phyloP scores from a whole-genome alignment of 2,888 invertebrate genomes.

The Torymus aiolomorphi region DNA sequence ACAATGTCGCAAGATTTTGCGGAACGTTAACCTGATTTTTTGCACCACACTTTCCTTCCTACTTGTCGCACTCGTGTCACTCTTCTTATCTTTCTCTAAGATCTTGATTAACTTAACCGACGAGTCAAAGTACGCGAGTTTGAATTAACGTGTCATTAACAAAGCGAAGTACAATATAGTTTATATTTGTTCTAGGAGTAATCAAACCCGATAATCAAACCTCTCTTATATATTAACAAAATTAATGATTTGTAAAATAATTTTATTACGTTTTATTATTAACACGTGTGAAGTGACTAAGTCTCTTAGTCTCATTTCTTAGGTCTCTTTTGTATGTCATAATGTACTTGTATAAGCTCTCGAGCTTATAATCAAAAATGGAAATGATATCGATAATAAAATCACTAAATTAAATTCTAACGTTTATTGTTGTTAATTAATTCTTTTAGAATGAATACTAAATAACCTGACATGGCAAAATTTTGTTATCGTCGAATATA shows the following conservation, averaged over 20 bases:
- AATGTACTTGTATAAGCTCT: conserved; percentile 11
- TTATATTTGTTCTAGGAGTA: not conserved
- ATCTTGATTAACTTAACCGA: conserved; percentile 19
- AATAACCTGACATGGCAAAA: not conserved
- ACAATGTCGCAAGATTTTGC: conserved; percentile 63
- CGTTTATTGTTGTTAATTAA: conserved; percentile 21
- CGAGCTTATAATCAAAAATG: not conserved
- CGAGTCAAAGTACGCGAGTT: conserved; percentile 51
- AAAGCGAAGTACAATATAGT: conserved; percentile 40
- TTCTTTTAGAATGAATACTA: not conserved
- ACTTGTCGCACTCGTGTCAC: conserved; percentile 31
- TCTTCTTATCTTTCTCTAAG: conserved; percentile 2
- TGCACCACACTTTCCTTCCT: conserved; percentile 35
- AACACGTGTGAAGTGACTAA: conserved; percentile 11
- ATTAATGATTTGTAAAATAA: conserved; percentile 37
- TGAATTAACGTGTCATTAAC: conserved; percentile 14
- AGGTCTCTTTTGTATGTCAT: not conserved
- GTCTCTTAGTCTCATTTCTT: not conserved
- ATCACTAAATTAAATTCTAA: conserved; percentile 28
- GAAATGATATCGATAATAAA: conserved; percentile 22
- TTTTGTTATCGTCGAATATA: not conserved
- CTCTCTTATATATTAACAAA: conserved; percentile 18
- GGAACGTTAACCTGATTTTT: conserved; percentile 33
- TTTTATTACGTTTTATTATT: conserved; percentile 2
- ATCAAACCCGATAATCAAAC: conserved; percentile 25